Evolutionary conservation across 2,888 invertebrate genomes (phyloP).

Genomic region (Amiota minor): DNA sequence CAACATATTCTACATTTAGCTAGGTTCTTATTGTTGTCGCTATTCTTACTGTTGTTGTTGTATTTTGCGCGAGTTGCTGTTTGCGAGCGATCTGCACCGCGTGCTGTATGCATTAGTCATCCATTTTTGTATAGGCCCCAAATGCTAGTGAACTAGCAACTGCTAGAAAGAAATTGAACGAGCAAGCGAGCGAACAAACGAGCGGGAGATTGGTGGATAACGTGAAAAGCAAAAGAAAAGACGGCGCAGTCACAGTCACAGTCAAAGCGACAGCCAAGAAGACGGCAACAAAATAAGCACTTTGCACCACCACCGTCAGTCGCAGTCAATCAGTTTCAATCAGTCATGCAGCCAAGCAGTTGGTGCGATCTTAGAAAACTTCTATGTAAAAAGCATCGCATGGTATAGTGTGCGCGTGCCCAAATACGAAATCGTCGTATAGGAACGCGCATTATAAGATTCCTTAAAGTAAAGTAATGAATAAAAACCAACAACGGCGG

Average conservation of each 20-base stretch:
- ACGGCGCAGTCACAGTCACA: background rate
- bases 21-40: conserved; percentile 29
- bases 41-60: conserved; percentile 16
- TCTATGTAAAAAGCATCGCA: too few species aligned
- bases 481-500: background rate
- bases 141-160: background rate
- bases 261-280: conserved; percentile 24
- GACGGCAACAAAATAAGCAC: conserved; percentile 20
- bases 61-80: conserved; percentile 5
- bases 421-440: background rate
- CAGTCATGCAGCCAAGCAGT: conserved; percentile 7
- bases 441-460: background rate
- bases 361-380: conserved; percentile 4
- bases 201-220: background rate
- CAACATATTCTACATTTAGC: conserved; percentile 31
- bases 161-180: background rate
- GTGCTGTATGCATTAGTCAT: conserved; percentile 62
- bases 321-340: conserved; percentile 26
- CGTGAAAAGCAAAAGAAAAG: background rate
- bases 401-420: conserved; percentile 9
- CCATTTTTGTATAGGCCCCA: background rate
- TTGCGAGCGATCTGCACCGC: conserved; percentile 47
- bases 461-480: background rate
- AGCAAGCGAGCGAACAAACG: conserved; percentile 8
- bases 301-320: too few species aligned